A percentile compares a stretch with the other conserved stretches of the same genome.
These are phyloP conservation scores for Alauda arvensis DNA, from an alignment of 2,797 vertebrate species.

Conservation along the genomic window DNA sequence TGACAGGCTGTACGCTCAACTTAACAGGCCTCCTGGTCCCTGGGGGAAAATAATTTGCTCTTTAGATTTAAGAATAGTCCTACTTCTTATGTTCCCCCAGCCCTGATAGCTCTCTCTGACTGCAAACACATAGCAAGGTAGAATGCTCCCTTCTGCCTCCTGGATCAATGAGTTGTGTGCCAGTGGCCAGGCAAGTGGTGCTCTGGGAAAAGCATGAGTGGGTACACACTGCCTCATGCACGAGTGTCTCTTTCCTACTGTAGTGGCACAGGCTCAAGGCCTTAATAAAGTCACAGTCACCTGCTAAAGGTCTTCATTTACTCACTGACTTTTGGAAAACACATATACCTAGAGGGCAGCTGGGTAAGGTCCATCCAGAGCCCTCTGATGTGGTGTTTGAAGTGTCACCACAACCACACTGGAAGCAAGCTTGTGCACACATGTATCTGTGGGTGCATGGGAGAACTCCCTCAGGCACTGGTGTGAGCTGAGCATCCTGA, in stretches of 20 bases:
- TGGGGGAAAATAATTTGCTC: background rate
- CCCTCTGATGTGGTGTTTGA: background rate
- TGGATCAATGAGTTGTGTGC: background rate
- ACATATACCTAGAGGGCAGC: background rate
- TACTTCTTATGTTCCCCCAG: background rate
- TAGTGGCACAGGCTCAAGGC: accelerated
- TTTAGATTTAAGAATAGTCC: background rate
- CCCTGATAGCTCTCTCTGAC: background rate
- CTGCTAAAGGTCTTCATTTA: background rate
- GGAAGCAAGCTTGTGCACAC: accelerated
- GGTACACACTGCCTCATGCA: background rate
- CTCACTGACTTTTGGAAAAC: background rate
- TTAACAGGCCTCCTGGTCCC: background rate
- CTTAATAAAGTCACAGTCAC: background rate
- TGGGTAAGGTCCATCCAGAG: background rate
- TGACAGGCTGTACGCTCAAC: background rate
- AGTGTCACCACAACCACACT: background rate
- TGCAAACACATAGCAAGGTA: background rate
- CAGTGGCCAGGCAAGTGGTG: background rate
- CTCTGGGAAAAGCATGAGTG: background rate
- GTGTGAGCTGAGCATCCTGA: background rate
- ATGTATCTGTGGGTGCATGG: accelerated
- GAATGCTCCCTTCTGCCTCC: background rate
- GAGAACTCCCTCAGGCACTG: background rate
- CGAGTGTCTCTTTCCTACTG: background rate